These are phyloP conservation scores for Callitettix versicolor DNA, from an alignment of 1,140 invertebrate species.

Conservation along the genomic window DNA sequence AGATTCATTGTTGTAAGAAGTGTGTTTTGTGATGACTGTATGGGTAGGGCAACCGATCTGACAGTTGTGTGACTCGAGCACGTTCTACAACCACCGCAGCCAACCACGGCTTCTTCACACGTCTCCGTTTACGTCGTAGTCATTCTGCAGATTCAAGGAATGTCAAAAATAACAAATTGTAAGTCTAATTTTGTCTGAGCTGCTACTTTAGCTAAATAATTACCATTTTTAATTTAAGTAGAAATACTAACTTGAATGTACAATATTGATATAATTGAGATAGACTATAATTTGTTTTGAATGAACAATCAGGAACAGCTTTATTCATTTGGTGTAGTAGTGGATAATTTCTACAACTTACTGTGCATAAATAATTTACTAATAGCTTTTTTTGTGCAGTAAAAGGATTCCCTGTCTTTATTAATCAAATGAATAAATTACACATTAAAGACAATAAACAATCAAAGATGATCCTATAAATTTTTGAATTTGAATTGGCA, in stretches of 20 bases:
- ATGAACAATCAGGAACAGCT: no score
- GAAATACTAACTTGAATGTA: not conserved
- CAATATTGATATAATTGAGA: not conserved
- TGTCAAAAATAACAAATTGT: conserved; percentile 21
- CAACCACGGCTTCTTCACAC: conserved; percentile 21
- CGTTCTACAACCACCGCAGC: conserved; percentile 21
- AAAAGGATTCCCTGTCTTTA: no score
- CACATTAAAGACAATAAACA: no score
- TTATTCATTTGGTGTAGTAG: no score
- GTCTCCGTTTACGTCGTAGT: conserved; percentile 19
- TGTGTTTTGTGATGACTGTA: conserved; percentile 2
- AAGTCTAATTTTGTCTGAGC: conserved; percentile 10
- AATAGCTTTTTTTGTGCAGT: no score
- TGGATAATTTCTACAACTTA: no score
- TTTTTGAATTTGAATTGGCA: no score
- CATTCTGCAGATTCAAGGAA: conserved; percentile 24
- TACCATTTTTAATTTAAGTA: not conserved
- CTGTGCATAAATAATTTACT: no score
- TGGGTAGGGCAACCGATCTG: conserved; percentile 24
- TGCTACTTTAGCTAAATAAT: not conserved
- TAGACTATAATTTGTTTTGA: not conserved
- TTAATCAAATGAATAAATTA: no score
- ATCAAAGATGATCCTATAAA: no score
- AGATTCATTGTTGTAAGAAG: no score
- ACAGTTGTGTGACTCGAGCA: conserved; percentile 18